Evolutionary conservation across 2,113 vertebrate species (phyloP), one percentile per base, ranked within the genome.

Genomic region (Myrmophylax atrothorax): DNA sequence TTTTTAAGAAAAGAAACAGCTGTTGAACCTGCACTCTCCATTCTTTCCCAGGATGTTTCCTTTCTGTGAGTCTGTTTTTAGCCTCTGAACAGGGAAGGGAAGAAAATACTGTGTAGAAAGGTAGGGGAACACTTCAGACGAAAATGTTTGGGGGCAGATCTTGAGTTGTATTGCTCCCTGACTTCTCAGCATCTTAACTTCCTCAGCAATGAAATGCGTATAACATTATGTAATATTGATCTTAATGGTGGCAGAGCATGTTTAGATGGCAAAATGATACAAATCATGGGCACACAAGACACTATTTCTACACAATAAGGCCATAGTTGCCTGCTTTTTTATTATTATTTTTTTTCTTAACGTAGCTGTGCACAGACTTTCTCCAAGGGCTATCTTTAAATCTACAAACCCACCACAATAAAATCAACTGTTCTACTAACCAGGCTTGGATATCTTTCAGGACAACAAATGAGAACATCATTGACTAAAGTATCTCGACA

Each of bases 361-460:
- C 37, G 44, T 66, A 78, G 23, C 17, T 72, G 31, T 56, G n/a
- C 18, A 26, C 52, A 89, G 17, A 42, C 35, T 75, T 91, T 82
- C 58, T 79, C 87, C 22, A 64, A 84, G 82, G 31, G n/a, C 37
- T 84, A 82, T 68, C 69, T 94, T 92, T 78, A 72, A 84, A 89
- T 84, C 74, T 87, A 84, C 22, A 91, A 91, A 94, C 28, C 25
- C 25, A 72, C 22, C 62, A 82, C 62, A 94, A 89, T 42, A 72
- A 94, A 94, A 93, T 87, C 84, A 93, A 87, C 66, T 75, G 46
- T 83, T 81, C 73, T 68, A 37, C 82, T 94, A 69, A 76, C 46
- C 47, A 91, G 50, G 25, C 59, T 35, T 76, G 78, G 16, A 19
- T 91, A 85, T 74, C 78, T 87, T 93, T 81, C 63, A 85, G 22